phyloP scores from a whole-genome alignment of 2,888 invertebrate species.

The Biston betularia region DNA sequence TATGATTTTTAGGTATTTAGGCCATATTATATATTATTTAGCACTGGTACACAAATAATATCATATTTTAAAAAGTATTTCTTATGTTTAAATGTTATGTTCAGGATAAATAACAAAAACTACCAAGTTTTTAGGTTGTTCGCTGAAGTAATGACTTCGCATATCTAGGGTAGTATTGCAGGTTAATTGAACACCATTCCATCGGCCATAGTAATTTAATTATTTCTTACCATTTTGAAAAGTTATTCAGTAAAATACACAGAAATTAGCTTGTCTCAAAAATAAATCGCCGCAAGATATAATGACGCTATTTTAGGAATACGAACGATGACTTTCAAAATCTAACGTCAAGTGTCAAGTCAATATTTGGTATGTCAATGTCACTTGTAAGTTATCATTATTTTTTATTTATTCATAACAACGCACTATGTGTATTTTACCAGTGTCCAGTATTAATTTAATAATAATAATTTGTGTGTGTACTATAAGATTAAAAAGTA shows the following conservation, averaged over 20 bases:
- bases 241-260: conserved; percentile 1
- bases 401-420: no score
- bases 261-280: neutral
- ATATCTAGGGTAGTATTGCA: neutral
- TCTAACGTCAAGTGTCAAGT: neutral
- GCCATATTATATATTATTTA: neutral
- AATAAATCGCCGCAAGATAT: neutral
- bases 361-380: neutral
- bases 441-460: no score
- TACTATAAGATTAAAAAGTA: no score
- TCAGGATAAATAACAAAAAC: neutral
- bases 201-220: neutral
- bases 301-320: neutral
- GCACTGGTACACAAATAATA: neutral
- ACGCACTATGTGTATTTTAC: no score
- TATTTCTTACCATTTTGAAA: conserved; percentile 18
- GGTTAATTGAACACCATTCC: neutral
- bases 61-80: neutral
- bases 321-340: conserved; percentile 27
- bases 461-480: no score
- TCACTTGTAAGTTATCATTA: no score
- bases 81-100: neutral
- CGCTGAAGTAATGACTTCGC: conserved; percentile 9
- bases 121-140: conserved; percentile 17
- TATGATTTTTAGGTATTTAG: neutral